phyloP scores from a whole-genome alignment of 2,797 vertebrate genomes.

The Hyperoplus lanceolatus region DNA sequence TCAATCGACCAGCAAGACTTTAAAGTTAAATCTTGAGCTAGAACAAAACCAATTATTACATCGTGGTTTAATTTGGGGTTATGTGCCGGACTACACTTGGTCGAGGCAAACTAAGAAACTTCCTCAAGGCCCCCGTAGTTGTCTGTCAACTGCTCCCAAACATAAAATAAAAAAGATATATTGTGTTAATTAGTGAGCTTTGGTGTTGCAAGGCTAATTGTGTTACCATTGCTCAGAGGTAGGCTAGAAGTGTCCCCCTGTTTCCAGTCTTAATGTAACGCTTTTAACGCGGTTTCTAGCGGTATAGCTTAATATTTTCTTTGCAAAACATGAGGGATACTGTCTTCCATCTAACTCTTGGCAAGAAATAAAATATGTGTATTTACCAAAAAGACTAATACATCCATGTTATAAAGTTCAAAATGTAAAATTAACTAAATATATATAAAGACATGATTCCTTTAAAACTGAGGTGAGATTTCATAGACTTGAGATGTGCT shows the following conservation, averaged over 20 bases:
- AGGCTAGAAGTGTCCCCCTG: background rate
- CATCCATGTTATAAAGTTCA: background rate
- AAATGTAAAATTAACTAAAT: conserved; percentile 4
- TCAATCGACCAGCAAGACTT: background rate
- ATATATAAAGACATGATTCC: background rate
- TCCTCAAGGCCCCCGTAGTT: background rate
- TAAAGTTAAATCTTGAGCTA: too few relatives aligned
- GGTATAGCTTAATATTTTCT: background rate
- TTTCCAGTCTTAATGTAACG: background rate
- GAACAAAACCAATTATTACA: too few relatives aligned
- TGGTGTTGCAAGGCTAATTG: background rate
- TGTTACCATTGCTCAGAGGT: background rate
- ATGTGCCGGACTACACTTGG: background rate
- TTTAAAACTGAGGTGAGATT: background rate
- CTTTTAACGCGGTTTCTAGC: background rate
- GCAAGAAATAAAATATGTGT: background rate
- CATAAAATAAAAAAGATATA: background rate
- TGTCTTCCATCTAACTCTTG: background rate
- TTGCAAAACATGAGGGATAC: background rate
- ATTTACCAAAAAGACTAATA: background rate
- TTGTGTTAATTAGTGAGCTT: background rate
- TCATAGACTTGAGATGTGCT: conserved; percentile 6
- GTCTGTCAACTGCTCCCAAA: background rate
- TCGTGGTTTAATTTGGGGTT: background rate
- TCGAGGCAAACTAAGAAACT: background rate